Evolutionary conservation across 2,113 vertebrate species (phyloP).

Genomic region (Thamnophis sirtalis): DNA sequence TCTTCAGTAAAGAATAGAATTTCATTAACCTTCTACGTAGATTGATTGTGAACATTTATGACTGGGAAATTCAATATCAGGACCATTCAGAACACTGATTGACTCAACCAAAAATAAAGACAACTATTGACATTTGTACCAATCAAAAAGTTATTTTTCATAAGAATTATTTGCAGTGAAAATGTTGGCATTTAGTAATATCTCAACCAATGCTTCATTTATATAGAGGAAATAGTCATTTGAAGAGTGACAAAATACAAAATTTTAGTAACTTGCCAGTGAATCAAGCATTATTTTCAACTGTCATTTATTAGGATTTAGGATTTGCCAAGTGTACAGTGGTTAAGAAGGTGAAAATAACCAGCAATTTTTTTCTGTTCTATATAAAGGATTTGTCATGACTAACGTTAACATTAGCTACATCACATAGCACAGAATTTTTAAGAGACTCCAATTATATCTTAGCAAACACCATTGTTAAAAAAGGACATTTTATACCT

Average conservation of each 20-base stretch:
- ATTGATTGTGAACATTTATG: neutral
- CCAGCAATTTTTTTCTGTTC: conserved; percentile 24
- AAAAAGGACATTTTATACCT: conserved; percentile 54
- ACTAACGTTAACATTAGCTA: conserved; percentile 3
- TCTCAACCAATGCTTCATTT: neutral
- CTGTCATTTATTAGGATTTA: conserved; percentile 36
- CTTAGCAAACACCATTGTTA: conserved; percentile 37
- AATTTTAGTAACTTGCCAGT: conserved; percentile 18
- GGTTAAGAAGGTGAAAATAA: conserved; percentile 19
- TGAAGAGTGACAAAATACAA: neutral
- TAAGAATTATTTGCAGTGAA: neutral
- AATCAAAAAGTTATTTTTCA: conserved; percentile 1
- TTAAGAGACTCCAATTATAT: conserved; percentile 56
- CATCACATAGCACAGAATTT: conserved; percentile 25
- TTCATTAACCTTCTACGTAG: neutral
- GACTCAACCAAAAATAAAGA: neutral
- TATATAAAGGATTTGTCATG: conserved; percentile 5
- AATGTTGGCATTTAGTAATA: neutral
- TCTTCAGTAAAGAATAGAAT: neutral
- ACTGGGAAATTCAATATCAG: neutral
- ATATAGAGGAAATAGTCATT: conserved; percentile 25
- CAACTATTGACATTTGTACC: neutral
- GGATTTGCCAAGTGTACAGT: conserved; percentile 36
- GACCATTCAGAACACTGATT: neutral
- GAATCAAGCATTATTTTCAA: conserved; percentile 35